Percentiles rank a stretch among this genome's conserved stretches.
phyloP scores from a whole-genome alignment of 2,113 vertebrate genomes.

The Danio rerio region GRCz12tu NC_133192.1:15235501-15236000 shows the following conservation, averaged over 20 bases:
- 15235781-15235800: too few relatives aligned
- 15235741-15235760: not conserved
- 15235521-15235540: conserved; percentile 29
- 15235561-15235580: conserved; percentile 10
- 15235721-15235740: conserved; percentile 17
- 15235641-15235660: conserved; percentile 25
- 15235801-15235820: too few relatives aligned
- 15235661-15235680: conserved; percentile 1
- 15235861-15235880: not conserved
- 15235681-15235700: not conserved
- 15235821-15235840: not conserved
- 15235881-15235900: not conserved
- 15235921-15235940: not conserved
- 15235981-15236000: too few relatives aligned
- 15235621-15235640: not conserved
- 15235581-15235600: conserved; percentile 33
- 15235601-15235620: conserved; percentile 28
- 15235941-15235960: not conserved
- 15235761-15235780: too few relatives aligned
- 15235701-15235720: not conserved
- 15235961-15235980: not conserved
- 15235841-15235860: not conserved
- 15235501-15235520: conserved; percentile 36
- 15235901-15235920: not conserved
- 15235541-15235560: conserved; percentile 43